phyloP scores from a whole-genome alignment of 2,113 vertebrate genomes.

The Ameiurus melas region DNA sequence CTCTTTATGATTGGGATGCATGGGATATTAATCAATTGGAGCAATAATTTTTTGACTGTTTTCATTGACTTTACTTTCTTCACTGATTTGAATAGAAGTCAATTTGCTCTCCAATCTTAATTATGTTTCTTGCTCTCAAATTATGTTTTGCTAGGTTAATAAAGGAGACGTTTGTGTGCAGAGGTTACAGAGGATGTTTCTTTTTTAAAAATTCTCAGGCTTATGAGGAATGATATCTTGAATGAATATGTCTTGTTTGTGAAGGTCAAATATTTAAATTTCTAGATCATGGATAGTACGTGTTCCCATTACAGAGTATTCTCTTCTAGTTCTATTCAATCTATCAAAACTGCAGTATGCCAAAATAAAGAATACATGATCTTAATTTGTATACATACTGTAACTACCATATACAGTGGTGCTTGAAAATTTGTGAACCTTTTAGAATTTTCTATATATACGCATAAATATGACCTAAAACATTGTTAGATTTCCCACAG shows the following conservation, averaged over 20 bases:
- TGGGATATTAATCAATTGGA: not conserved
- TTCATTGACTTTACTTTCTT: not conserved
- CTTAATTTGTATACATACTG: not conserved
- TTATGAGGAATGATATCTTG: conserved; percentile 65
- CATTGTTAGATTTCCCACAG: too few relatives aligned
- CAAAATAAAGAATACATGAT: not conserved
- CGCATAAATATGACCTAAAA: too few relatives aligned
- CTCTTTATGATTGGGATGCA: not conserved
- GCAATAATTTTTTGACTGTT: not conserved
- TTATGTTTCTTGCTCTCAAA: not conserved
- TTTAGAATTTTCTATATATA: too few relatives aligned
- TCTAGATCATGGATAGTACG: not conserved
- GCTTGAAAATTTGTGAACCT: too few relatives aligned
- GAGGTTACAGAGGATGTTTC: conserved; percentile 24
- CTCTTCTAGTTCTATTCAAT: not conserved
- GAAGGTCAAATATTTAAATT: conserved; percentile 45
- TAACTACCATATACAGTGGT: not conserved
- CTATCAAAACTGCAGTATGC: not conserved
- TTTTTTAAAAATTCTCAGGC: conserved; percentile 63
- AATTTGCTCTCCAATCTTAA: not conserved
- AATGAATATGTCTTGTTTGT: conserved; percentile 62
- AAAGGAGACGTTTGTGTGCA: not conserved
- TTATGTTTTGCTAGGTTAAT: not conserved
- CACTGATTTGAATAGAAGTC: not conserved
- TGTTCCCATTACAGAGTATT: not conserved